These are phyloP conservation scores for Danaus plexippus DNA, from an alignment of 1,140 invertebrate species.

Conservation along the genomic window DNA sequence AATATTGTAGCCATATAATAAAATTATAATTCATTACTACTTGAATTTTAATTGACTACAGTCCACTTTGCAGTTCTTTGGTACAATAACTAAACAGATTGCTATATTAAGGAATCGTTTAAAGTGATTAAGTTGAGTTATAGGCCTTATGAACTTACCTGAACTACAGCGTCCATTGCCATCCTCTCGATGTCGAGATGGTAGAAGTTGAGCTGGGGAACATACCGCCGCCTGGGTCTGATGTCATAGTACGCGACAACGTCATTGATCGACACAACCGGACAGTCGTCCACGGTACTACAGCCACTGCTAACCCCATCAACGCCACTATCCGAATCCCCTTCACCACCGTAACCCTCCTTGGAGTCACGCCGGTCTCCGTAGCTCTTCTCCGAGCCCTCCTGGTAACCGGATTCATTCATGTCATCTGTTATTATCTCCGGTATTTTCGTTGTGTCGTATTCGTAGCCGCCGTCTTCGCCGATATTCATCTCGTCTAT, in stretches of 20 bases:
- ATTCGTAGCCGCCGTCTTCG: conserved; percentile 58
- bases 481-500: conserved; percentile 41
- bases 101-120: too few species aligned
- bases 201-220: conserved; percentile 75
- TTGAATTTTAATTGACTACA: too few species aligned
- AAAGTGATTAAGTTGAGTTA: too few species aligned
- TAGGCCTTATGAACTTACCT: conserved; percentile 34
- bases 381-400: conserved; percentile 57
- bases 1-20: too few species aligned
- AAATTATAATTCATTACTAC: too few species aligned
- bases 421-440: conserved; percentile 62
- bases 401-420: conserved; percentile 61
- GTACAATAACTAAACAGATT: too few species aligned
- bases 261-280: conserved; percentile 68
- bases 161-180: conserved; percentile 55
- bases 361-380: conserved; percentile 57
- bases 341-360: conserved; percentile 57
- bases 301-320: conserved; percentile 60
- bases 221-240: conserved; percentile 64
- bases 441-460: conserved; percentile 54
- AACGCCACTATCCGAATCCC: conserved; percentile 59
- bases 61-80: too few species aligned
- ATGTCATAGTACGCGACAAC: conserved; percentile 68
- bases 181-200: conserved; percentile 62
- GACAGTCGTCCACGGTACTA: conserved; percentile 62